These are phyloP conservation scores for Chloroclystis v-ata DNA, from an alignment of 2,888 invertebrate genomes.

Conservation along the genomic window DNA sequence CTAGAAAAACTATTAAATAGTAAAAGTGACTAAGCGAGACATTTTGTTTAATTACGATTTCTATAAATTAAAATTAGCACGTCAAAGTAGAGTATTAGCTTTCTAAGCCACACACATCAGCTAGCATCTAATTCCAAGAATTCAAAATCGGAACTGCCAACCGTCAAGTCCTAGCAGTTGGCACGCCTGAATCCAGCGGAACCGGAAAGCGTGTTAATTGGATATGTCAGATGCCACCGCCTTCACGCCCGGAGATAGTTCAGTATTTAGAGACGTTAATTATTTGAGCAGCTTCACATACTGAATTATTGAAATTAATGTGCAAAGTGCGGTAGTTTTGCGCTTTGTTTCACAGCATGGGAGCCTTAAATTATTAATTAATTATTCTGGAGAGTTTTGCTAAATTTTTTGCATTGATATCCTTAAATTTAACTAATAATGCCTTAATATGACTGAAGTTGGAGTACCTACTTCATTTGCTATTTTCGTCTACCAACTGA, in stretches of 20 bases:
- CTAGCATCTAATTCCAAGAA: conserved; percentile 12
- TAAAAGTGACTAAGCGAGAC: no score
- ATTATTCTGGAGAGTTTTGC: no score
- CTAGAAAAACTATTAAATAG: no score
- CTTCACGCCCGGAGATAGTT: conserved; percentile 70
- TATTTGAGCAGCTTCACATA: conserved; percentile 46
- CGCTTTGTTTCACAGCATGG: background rate
- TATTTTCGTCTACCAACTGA: no score
- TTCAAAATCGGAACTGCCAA: conserved; percentile 36
- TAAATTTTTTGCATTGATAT: no score
- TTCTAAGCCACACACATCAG: background rate
- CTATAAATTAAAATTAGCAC: no score
- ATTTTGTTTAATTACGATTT: no score
- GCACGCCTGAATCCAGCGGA: conserved; percentile 46
- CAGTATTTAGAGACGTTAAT: conserved; percentile 66
- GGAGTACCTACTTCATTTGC: no score
- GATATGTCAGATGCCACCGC: conserved; percentile 75
- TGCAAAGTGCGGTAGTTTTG: background rate
- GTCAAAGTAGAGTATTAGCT: no score
- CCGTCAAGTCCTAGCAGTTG: conserved; percentile 39
- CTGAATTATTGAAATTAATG: conserved; percentile 16
- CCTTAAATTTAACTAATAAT: no score
- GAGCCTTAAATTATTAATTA: no score
- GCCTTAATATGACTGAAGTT: no score
- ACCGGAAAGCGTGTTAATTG: conserved; percentile 74